These are phyloP conservation scores for Melopsittacus undulatus DNA, from an alignment of 2,797 vertebrate species.

Conservation along the genomic window DNA sequence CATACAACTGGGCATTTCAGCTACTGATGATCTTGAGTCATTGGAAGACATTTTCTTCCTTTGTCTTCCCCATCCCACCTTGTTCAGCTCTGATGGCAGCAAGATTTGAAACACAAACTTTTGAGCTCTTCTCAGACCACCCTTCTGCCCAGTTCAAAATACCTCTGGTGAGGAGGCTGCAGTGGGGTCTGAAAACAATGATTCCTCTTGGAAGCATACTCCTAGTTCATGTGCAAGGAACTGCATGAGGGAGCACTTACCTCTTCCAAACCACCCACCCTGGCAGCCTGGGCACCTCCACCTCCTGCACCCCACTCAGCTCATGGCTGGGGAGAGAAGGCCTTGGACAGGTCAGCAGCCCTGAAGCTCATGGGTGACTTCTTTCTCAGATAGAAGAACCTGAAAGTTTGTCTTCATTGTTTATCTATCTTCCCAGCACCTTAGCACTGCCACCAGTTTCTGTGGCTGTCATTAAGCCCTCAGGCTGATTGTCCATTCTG, in stretches of 20 bases:
- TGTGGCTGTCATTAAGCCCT: too few relatives aligned
- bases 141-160: not conserved
- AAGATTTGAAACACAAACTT: not conserved
- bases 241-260: not conserved
- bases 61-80: not conserved
- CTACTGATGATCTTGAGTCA: too few relatives aligned
- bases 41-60: not conserved
- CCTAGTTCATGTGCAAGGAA: not conserved
- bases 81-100: not conserved
- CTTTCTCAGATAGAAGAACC: not conserved
- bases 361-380: not conserved
- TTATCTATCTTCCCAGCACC: not conserved
- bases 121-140: not conserved
- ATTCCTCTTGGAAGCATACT: not conserved
- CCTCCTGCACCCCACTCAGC: not conserved
- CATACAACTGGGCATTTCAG: not conserved
- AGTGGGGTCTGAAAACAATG: fast-evolving
- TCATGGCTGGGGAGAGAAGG: not conserved
- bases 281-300: not conserved
- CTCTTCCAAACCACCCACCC: not conserved
- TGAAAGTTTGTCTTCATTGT: not conserved
- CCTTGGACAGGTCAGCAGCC: not conserved
- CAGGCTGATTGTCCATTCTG: not conserved
- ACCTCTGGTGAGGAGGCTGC: not conserved
- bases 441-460: not conserved